These are phyloP conservation scores for Chironomus tentans DNA, from an alignment of 2,888 invertebrate species.

Conservation along the genomic window DNA sequence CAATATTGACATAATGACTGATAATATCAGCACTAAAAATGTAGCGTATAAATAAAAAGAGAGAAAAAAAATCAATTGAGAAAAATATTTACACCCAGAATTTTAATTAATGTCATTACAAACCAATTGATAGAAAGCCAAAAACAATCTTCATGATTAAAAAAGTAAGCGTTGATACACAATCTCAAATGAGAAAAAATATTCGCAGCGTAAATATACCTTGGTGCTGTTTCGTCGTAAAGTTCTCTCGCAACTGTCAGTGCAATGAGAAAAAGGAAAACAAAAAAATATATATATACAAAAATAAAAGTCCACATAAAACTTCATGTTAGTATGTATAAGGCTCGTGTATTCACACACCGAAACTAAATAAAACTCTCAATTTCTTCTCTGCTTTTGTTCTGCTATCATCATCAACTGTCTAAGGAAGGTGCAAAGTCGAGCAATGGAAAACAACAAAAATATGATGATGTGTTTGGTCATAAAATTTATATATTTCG, in stretches of 20 bases:
- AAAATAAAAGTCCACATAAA: neutral
- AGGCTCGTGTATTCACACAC: neutral
- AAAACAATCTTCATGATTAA: neutral
- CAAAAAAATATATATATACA: neutral
- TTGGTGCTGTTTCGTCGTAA: constrained; percentile 1
- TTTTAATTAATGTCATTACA: neutral
- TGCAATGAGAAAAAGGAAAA: neutral
- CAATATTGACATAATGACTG: neutral
- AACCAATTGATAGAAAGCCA: neutral
- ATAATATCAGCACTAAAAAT: constrained; percentile 1
- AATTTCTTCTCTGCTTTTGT: no score
- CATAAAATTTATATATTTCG: no score
- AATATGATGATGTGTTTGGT: no score
- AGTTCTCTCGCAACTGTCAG: constrained; percentile 22
- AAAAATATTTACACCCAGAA: neutral
- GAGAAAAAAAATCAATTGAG: neutral
- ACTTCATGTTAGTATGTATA: neutral
- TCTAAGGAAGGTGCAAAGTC: no score
- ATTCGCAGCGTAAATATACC: neutral
- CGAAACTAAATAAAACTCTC: neutral
- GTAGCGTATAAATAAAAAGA: neutral
- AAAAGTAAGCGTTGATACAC: neutral
- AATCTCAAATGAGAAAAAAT: neutral
- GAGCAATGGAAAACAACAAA: no score
- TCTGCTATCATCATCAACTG: no score